phyloP scores from a whole-genome alignment of 2,113 vertebrate genomes.

The Daubentonia madagascariensis region DNA sequence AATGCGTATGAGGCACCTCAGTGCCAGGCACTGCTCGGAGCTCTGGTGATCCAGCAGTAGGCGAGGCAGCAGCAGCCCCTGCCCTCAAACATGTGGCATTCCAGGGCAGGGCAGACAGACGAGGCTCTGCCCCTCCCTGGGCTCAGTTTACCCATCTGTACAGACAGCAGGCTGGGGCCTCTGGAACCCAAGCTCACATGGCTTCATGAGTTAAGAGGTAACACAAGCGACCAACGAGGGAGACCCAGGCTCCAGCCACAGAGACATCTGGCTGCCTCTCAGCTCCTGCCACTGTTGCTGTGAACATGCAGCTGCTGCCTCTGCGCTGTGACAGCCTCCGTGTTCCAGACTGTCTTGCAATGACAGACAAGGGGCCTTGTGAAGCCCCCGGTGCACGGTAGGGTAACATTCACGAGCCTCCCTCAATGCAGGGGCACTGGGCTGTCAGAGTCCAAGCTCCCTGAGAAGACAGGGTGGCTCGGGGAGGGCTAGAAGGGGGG shows the following conservation, averaged over 20 bases:
- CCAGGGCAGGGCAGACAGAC: background rate
- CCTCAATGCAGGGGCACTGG: too few relatives aligned
- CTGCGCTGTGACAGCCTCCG: too few relatives aligned
- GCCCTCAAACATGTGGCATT: background rate
- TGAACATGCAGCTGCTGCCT: background rate
- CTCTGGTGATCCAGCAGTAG: background rate
- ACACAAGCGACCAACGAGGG: background rate
- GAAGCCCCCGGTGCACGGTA: rapidly evolving
- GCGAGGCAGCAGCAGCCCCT: background rate
- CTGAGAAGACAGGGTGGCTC: background rate
- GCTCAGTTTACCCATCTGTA: background rate
- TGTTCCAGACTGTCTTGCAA: background rate
- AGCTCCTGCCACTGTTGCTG: background rate
- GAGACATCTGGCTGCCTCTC: too few relatives aligned
- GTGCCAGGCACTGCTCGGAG: background rate
- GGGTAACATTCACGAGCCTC: background rate
- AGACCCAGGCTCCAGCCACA: background rate
- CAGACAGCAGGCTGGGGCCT: background rate
- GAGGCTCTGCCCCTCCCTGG: background rate
- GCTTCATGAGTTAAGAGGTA: background rate
- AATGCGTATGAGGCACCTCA: background rate
- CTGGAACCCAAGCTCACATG: background rate
- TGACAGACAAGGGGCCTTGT: background rate
- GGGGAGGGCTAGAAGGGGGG: rapidly evolving
- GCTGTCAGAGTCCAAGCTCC: background rate